These are phyloP conservation scores for Pangasius macronema DNA, from an alignment of 2,797 vertebrate genomes.

Conservation along the genomic window DNA sequence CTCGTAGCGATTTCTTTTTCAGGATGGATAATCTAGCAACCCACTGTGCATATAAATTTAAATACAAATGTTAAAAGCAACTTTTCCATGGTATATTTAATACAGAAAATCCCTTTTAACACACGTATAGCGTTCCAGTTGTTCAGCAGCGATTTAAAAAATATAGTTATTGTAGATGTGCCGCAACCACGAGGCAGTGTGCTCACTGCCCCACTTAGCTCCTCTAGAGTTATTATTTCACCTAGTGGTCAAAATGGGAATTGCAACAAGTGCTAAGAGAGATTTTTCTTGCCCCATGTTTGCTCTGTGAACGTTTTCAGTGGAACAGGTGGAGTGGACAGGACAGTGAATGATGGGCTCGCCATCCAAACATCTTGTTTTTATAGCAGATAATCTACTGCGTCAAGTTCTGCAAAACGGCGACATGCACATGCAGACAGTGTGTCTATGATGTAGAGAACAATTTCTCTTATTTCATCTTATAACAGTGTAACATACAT, in stretches of 20 bases:
- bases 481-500: not conserved
- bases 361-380: not conserved
- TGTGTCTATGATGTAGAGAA: not conserved
- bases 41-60: not conserved
- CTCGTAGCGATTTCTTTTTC: not conserved
- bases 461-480: not conserved
- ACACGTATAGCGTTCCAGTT: not conserved
- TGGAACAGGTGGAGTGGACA: not conserved
- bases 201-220: not conserved
- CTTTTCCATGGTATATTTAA: not conserved
- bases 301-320: not conserved
- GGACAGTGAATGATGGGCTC: not conserved
- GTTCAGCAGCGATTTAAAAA: not conserved
- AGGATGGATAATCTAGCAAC: not conserved
- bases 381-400: not conserved
- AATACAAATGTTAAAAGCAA: not conserved
- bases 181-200: not conserved
- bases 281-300: not conserved
- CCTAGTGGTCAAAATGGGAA: not conserved
- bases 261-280: not conserved
- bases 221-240: not conserved
- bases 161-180: not conserved
- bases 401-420: not conserved
- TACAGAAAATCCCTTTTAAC: not conserved
- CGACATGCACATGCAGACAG: not conserved